Conservation (phyloP, 1,140 invertebrate species). For the Chelonus insularis region DNA sequence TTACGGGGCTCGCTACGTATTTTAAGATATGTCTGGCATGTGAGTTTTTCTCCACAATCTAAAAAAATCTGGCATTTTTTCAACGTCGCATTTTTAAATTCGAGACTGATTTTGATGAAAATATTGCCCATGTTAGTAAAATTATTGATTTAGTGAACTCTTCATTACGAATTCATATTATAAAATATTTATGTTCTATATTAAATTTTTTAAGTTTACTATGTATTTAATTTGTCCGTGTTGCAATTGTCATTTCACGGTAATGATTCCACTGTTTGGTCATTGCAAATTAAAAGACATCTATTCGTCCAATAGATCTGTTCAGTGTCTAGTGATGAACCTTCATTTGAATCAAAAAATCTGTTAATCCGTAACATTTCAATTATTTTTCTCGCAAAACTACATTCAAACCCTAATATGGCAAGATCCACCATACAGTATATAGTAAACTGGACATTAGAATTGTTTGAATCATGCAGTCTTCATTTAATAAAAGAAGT, state of each 20-base stretch:
- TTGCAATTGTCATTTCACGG: too few species aligned
- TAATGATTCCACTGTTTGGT: too few species aligned
- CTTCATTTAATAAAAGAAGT: slow-evolving; percentile 11
- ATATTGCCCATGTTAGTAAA: too few species aligned
- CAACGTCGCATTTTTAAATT: not conserved
- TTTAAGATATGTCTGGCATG: slow-evolving; percentile 17
- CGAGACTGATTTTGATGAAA: too few species aligned
- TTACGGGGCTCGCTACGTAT: slow-evolving; percentile 29
- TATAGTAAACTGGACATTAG: slow-evolving; percentile 18
- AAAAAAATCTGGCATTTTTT: not conserved
- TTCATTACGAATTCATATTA: too few species aligned
- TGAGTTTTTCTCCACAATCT: not conserved
- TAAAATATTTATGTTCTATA: too few species aligned
- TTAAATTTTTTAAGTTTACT: too few species aligned
- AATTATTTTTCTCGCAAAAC: slow-evolving; percentile 10
- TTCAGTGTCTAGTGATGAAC: not conserved
- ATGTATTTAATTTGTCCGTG: too few species aligned
- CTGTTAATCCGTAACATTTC: not conserved
- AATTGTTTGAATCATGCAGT: slow-evolving; percentile 21
- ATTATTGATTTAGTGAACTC: too few species aligned
- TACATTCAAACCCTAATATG: slow-evolving; percentile 22
- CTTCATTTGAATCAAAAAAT: too few species aligned
- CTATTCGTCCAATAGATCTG: slow-evolving; percentile 2
- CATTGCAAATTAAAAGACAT: not conserved
- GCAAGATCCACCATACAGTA: slow-evolving; percentile 17